Evolutionary conservation across 2,113 vertebrate genomes (phyloP).

Genomic region (Euleptes europaea): DNA sequence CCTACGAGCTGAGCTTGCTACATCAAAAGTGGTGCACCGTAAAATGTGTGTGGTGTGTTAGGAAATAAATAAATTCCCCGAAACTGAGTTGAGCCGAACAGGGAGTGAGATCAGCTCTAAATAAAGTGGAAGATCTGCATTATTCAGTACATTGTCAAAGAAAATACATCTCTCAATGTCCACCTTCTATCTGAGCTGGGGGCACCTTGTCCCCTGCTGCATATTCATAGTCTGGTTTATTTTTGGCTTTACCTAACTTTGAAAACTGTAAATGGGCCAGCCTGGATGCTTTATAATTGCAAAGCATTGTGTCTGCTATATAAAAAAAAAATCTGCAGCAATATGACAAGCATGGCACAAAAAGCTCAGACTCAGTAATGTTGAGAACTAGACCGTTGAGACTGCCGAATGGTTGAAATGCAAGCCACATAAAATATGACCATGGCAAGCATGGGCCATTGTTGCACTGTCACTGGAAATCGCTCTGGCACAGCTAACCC

Average conservation of each 20-base stretch:
- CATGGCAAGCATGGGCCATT: background rate
- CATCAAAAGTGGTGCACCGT: background rate
- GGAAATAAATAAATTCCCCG: background rate
- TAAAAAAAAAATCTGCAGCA: background rate
- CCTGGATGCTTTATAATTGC: background rate
- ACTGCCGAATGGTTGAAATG: background rate
- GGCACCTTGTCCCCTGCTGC: background rate
- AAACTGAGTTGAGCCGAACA: background rate
- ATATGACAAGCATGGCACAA: background rate
- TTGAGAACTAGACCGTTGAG: background rate
- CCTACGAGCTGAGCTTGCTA: background rate
- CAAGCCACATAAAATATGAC: background rate
- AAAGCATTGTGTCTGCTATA: background rate
- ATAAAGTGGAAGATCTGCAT: background rate
- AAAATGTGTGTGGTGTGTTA: background rate
- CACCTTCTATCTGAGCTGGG: background rate
- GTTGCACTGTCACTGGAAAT: background rate
- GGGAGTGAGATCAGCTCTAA: background rate
- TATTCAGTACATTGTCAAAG: background rate
- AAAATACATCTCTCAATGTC: background rate
- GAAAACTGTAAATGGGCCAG: background rate
- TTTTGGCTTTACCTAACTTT: background rate
- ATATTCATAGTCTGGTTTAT: slow-evolving; percentile 2
- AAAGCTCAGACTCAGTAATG: background rate
- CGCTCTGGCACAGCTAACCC: background rate